phyloP scores from a whole-genome alignment of 2,888 invertebrate species.

The Cryptophagus acutangulus region DNA sequence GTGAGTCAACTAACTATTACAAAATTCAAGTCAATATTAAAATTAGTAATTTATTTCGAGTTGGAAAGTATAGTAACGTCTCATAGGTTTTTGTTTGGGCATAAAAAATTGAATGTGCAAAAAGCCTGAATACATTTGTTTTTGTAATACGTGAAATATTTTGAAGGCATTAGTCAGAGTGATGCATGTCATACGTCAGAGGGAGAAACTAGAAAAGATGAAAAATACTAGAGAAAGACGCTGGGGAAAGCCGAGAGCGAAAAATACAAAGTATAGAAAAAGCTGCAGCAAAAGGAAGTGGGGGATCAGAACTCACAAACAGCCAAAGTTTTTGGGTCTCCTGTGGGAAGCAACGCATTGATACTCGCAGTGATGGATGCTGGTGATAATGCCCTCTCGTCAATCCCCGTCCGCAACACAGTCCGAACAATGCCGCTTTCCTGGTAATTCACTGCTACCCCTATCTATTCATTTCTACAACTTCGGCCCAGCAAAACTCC shows the following conservation, averaged over 20 bases:
- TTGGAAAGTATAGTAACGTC: too few species aligned
- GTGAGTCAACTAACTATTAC: too few species aligned
- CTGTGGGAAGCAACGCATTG: conserved; percentile 50
- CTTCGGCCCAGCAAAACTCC: conserved; percentile 23
- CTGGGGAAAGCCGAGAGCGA: conserved; percentile 34
- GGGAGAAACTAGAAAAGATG: conserved; percentile 49
- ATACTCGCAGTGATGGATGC: conserved; percentile 51
- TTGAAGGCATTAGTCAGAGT: conserved; percentile 40
- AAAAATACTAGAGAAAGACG: conserved; percentile 45
- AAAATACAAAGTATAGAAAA: conserved; percentile 44
- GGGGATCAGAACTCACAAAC: conserved; percentile 43
- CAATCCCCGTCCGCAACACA: conserved; percentile 52
- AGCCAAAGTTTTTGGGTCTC: conserved; percentile 47
- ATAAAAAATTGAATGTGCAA: background rate
- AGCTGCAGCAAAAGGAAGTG: conserved; percentile 22
- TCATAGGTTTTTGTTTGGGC: too few species aligned
- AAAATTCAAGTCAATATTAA: too few species aligned
- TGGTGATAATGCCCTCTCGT: conserved; percentile 53
- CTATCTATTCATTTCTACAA: conserved; percentile 45
- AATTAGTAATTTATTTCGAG: too few species aligned
- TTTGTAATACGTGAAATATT: conserved; percentile 7
- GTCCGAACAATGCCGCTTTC: conserved; percentile 53
- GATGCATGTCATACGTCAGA: conserved; percentile 48
- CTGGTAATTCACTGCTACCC: conserved; percentile 47
- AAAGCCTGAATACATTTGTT: conserved; percentile 6